These are phyloP conservation scores for Botia kubotai DNA, from an alignment of 2,797 vertebrate genomes.

Conservation along the genomic window DNA sequence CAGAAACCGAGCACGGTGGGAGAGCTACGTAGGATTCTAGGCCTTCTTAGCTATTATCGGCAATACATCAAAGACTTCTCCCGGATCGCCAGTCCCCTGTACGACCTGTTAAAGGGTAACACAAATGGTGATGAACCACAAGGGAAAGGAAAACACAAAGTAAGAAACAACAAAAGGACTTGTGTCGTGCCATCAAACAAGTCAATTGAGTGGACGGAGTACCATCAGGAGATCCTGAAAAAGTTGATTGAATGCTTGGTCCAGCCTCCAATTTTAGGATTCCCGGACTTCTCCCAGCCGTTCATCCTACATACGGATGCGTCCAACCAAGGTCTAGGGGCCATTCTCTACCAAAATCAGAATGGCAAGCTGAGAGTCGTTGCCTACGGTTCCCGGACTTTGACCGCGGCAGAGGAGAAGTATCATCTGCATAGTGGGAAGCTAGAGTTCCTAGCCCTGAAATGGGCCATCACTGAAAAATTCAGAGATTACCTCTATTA, in stretches of 20 bases:
- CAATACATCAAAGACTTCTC: neutral
- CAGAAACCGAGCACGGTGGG: neutral
- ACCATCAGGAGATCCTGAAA: neutral
- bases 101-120: neutral
- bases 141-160: neutral
- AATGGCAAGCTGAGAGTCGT: neutral
- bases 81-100: neutral
- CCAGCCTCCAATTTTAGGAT: too few species aligned
- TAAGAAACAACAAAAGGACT: neutral
- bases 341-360: too few species aligned
- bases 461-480: too few species aligned
- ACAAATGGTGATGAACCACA: too few species aligned
- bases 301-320: constrained; percentile 11
- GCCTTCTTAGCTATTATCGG: neutral
- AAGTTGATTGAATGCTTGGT: neutral
- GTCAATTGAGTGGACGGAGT: neutral
- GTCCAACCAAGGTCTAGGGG: neutral
- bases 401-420: neutral
- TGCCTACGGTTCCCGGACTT: too few species aligned
- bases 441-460: too few species aligned
- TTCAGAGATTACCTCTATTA: neutral
- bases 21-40: neutral
- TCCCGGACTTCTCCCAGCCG: neutral
- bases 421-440: too few species aligned
- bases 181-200: neutral